Evolutionary conservation across 2,888 invertebrate species (phyloP), one percentile per base, ranked within the genome.

Genomic region (Nycteola revayana): DNA sequence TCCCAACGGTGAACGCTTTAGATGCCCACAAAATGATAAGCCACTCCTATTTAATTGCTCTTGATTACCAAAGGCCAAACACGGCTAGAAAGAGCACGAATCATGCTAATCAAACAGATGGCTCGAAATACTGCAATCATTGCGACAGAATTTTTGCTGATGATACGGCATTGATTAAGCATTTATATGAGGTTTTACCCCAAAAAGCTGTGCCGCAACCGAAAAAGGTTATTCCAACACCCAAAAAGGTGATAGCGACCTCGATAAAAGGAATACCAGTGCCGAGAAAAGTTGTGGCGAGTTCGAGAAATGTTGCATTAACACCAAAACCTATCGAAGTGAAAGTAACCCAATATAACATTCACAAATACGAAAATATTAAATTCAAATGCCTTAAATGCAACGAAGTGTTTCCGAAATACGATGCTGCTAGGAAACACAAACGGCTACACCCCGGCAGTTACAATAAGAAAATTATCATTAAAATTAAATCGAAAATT

Each of bases 1-100:
- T 79, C 17, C 52, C 75, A 0, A 78, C 78, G 0, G 54, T 57
- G 0, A 79, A 76, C 8, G 65, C 65, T 0, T 42, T 75, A 2
- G 70, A 74, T 24, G 62, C 67, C 0, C 79, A 79, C 17, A 76
- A 74, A 3, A 77, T 71, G 70, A 21, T 39, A 0, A 58, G 51
- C 0, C 79, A 79, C 32, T 79, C 78, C 0, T 69, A 68, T 7
- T 11, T 79, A 5, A 51, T 77, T 0, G 69, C 74, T 0, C 7
- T 56, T 4, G 53, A 50, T 0, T 26, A 4, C 0, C 42, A 25
- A 0, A 36, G 21, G 0, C n/a, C n/a, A n/a, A 57, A 57, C 0
- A 57, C 58, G 0, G 57, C 58, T 0, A 27, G 57, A 3, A 57
- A 57, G 1, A 57, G 58, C 0, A 56, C 0, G 22, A 3, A 6